Base-by-base conservation (phyloP, 2,888 invertebrate genomes). In the Scelioninae gen. 1 region DNA sequence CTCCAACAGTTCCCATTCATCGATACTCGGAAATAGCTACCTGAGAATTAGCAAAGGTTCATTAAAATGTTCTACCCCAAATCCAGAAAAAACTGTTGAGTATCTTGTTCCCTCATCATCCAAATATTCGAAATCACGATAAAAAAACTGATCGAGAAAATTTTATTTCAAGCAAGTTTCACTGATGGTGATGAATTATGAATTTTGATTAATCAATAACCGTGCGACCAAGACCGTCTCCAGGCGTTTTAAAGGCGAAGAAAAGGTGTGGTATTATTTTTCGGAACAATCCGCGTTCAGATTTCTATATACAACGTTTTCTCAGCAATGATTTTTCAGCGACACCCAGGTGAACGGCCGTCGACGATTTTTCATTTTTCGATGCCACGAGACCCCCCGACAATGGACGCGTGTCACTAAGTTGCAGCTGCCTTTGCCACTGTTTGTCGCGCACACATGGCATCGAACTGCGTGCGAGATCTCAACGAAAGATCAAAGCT, bases 351-450 rank as follows among this genome's bases (percentile, higher is more conserved):
- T 91, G 91, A 91, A 89, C 88, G 88, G 86, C 86, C 89, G 82
- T 86, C 88, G 88, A 87, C 88, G 89, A 92, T 92, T 92, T 91
- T 92, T 92, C 92, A 92, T 91, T 91, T 91, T 88, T 90, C 90
- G 91, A 90, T 90, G 90, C 90, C 88, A 88, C 89, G 88, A 89
- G 89, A 88, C 88, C 87, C 86, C 86, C 87, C 89, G 90, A 92
- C 92, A 92, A 92, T 92, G 91, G 91, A 91, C 92, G 92, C 92
- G 91, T 92, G 92, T 92, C 92, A 90, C 89, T 88, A 88, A 83
- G 88, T 87, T 86, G 90, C 90, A 90, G 91, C 91, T 90, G 91
- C 90, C 88, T 87, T 71, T 74, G 89, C 91, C 88, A 88, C 90
- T 90, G 90, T 90, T 90, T 89, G 89, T 89, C 88, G 88, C 87